phyloP scores from a whole-genome alignment of 2,888 invertebrate genomes.

The Troides aeacus region DNA sequence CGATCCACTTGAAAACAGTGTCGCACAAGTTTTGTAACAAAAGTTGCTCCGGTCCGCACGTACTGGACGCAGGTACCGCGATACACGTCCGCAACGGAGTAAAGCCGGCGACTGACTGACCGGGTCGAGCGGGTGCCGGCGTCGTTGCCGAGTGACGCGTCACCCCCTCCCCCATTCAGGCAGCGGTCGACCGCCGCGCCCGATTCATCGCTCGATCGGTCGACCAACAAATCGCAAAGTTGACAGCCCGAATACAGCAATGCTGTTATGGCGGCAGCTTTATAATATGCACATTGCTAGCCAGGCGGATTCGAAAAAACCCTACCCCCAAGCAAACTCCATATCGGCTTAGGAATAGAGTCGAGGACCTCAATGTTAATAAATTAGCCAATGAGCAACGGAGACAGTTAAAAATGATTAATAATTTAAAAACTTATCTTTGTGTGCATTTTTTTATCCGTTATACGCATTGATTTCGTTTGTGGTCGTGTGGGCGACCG shows the following conservation, averaged over 20 bases:
- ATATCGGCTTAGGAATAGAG: too few relatives aligned
- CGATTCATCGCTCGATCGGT: background rate
- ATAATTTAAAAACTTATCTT: constrained; percentile 48
- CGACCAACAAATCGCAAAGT: background rate
- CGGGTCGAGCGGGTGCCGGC: constrained; percentile 39
- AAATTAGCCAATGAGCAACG: background rate
- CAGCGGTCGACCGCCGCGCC: constrained; percentile 50
- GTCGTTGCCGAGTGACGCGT: constrained; percentile 46
- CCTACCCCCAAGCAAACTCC: too few relatives aligned
- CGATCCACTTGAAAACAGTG: constrained; percentile 52
- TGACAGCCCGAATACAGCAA: too few relatives aligned
- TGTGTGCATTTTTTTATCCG: constrained; percentile 61
- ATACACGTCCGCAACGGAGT: constrained; percentile 43
- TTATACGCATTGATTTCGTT: constrained; percentile 55
- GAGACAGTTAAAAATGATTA: background rate
- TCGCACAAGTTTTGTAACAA: constrained; percentile 64
- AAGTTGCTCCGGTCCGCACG: constrained; percentile 44
- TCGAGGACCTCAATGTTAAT: too few relatives aligned
- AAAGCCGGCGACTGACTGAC: constrained; percentile 56
- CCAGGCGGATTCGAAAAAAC: too few relatives aligned
- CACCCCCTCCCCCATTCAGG: constrained; percentile 44
- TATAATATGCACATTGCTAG: too few relatives aligned
- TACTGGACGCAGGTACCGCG: constrained; percentile 33
- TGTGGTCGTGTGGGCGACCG: constrained; percentile 53
- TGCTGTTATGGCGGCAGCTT: too few relatives aligned